Evolutionary conservation across 2,888 invertebrate species (phyloP), one percentile per base, ranked within the genome.

Genomic region (Sinhomidia bicolor): DNA sequence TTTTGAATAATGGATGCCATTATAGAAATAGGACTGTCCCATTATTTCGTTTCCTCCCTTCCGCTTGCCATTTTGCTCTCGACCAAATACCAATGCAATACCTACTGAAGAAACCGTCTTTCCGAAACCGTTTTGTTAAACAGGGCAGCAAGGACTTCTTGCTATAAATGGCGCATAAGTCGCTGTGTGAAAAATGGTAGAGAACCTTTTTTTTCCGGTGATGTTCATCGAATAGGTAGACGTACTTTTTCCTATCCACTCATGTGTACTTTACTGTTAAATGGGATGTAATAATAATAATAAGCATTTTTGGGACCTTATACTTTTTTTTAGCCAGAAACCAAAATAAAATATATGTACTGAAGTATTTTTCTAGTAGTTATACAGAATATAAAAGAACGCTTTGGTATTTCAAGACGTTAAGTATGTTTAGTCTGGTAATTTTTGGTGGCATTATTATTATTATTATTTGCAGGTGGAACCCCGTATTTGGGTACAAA

Each of bases 1-100:
- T 44, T 62, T 76, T 62, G 44, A 84, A 76, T 84, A 84, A 84
- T 84, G 84, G 76, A 62, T 47, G 44, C 62, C 76, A 84, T 84
- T 84, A 76, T 36, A 12, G 57, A 44, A 26, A 29, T 74, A 44
- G 60, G 17, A 76, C 62, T 62, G 62, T 23, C 62, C 60, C 62
- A 84, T 84, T 76, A 84, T 74, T 84, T 41, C 60, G 54, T 36
- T 41, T 47, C 26, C 60, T 80, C 47, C 47, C 41, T 47, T 41
- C 62, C 80, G 41, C 17, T 80, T 80, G 29, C 79, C 57, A 62
- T 80, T 26, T 80, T 62, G 47, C 36, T 62, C 74, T 44, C 41
- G 36, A 9, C 14, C 14, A 62, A 32, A 32, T 65, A 65, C 32
- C 32, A 6, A n/a, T n/a, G n/a, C n/a, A n/a, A n/a, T n/a, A n/a